phyloP scores from a whole-genome alignment of 2,797 vertebrate genomes.

The Rhabdomys pumilio region DNA sequence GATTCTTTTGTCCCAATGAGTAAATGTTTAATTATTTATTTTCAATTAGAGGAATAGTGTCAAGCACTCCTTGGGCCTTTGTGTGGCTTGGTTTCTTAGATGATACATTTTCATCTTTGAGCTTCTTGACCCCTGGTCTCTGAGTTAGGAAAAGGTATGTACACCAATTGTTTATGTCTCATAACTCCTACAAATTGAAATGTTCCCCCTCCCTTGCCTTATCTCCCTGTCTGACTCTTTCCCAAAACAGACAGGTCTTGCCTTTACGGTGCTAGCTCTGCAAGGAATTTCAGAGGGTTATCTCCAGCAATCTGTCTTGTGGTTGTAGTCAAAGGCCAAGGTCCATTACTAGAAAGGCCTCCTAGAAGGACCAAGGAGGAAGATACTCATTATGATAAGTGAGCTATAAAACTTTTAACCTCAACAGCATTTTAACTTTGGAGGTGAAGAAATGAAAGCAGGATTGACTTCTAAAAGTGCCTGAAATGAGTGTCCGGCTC shows the following conservation, averaged over 20 bases:
- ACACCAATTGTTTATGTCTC: conserved; percentile 72
- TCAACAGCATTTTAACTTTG: conserved; percentile 62
- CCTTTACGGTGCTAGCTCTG: conserved; percentile 78
- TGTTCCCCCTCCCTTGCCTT: conserved; percentile 62
- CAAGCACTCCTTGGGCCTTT: conserved; percentile 18
- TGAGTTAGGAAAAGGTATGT: conserved; percentile 61
- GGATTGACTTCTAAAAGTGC: background rate
- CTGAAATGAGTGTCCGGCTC: background rate
- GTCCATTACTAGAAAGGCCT: conserved; percentile 70
- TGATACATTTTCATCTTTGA: conserved; percentile 47
- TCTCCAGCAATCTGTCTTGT: conserved; percentile 84
- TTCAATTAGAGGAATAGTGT: conserved; percentile 59
- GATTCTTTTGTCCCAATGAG: conserved; percentile 65
- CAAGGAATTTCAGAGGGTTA: conserved; percentile 79
- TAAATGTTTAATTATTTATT: conserved; percentile 64
- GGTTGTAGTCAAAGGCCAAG: conserved; percentile 70
- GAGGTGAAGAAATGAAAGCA: conserved; percentile 55
- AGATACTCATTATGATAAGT: conserved; percentile 83
- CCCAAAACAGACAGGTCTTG: conserved; percentile 72
- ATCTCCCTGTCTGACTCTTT: conserved; percentile 69
- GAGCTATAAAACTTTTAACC: conserved; percentile 80
- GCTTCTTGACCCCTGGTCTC: conserved; percentile 37
- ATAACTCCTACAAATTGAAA: conserved; percentile 70
- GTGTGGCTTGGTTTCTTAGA: conserved; percentile 44
- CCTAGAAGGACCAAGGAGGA: conserved; percentile 68